These are phyloP conservation scores for Subanguina moxae DNA, from an alignment of 1,140 invertebrate species.

Conservation along the genomic window DNA sequence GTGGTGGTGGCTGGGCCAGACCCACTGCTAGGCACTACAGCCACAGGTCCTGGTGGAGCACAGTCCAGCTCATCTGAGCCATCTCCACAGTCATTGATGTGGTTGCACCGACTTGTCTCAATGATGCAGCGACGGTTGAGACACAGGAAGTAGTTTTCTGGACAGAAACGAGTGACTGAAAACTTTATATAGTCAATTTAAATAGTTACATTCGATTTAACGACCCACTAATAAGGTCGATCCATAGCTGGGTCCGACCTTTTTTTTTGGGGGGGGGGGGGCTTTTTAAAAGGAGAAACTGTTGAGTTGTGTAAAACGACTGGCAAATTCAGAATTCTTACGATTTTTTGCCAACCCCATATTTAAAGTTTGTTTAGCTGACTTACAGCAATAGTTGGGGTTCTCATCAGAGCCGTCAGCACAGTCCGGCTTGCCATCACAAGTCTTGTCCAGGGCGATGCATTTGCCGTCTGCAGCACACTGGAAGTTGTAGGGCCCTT, in stretches of 20 bases:
- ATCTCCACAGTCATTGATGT: constrained; percentile 82
- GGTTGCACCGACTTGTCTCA: constrained; percentile 63
- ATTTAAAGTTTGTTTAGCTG: constrained; percentile 18
- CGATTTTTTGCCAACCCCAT: no score
- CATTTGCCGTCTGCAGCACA: constrained; percentile 67
- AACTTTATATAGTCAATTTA: no score
- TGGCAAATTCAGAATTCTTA: no score
- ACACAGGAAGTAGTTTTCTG: constrained; percentile 66
- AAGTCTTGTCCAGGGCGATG: constrained; percentile 67
- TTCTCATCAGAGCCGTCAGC: constrained; percentile 88
- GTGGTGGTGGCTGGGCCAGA: constrained; percentile 49
- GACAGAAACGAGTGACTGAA: constrained; percentile 44
- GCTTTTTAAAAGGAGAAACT: no score
- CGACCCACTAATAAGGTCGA: no score
- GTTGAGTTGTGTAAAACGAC: no score
- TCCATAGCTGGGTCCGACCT: no score
- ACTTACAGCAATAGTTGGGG: constrained; percentile 78
- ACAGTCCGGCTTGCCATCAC: constrained; percentile 82
- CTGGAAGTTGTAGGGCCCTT: constrained; percentile 58
- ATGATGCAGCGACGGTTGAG: constrained; percentile 75
- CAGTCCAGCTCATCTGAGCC: constrained; percentile 87
- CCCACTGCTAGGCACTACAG: neutral
- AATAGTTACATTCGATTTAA: no score
- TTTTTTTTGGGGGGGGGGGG: no score
- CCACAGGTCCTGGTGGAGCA: constrained; percentile 45